Conservation (phyloP, 23 tunicate species). For the Oikopleura dioica region DNA sequence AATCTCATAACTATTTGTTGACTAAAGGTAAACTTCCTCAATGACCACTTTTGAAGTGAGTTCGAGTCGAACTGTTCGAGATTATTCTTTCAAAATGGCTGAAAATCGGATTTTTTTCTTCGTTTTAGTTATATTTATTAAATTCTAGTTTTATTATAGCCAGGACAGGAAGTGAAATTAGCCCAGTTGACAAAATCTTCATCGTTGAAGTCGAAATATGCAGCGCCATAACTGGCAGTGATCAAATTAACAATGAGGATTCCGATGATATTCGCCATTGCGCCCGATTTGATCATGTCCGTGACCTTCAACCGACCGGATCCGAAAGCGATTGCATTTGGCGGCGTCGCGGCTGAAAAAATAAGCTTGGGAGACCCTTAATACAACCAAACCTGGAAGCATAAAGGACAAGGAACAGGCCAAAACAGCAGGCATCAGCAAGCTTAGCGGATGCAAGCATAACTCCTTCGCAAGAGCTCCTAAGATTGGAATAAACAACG, state of each 20-base stretch:
- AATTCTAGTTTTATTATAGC: no score
- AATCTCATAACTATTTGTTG: no score
- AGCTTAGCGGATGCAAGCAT: background rate
- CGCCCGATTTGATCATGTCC: background rate
- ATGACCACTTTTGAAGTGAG: no score
- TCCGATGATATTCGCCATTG: background rate
- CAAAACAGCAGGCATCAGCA: background rate
- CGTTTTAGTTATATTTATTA: no score
- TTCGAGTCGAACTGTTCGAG: no score
- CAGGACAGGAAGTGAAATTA: background rate
- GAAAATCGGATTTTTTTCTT: no score
- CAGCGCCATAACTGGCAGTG: background rate
- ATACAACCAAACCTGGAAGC: background rate
- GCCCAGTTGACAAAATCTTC: background rate
- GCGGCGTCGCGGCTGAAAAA: background rate
- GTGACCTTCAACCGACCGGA: background rate
- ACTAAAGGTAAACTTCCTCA: no score
- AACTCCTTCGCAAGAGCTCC: constrained; percentile 23
- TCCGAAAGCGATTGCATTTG: background rate
- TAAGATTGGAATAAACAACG: constrained; percentile 68
- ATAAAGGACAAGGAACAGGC: background rate
- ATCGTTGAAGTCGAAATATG: background rate
- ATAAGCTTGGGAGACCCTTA: background rate
- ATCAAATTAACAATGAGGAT: background rate
- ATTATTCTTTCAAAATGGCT: no score